These are phyloP conservation scores for Halichoerus grypus DNA, from an alignment of 2,113 vertebrate species.

Conservation along the genomic window DNA sequence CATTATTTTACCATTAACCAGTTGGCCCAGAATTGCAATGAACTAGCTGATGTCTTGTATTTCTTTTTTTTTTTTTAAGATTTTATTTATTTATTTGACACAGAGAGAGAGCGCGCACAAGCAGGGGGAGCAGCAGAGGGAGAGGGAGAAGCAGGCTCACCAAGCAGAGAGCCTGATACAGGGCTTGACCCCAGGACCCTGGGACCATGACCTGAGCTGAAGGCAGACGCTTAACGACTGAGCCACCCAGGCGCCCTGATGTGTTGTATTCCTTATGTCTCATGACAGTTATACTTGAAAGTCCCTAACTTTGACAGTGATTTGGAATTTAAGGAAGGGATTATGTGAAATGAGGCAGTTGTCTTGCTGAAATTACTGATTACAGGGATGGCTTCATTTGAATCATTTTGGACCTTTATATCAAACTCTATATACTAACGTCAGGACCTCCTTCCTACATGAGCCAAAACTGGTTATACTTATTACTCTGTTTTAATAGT, in stretches of 20 bases:
- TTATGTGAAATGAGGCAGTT: neutral
- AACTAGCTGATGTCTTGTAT: constrained; percentile 18
- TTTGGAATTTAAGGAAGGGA: constrained; percentile 26
- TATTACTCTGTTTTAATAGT: neutral
- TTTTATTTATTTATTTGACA: no score
- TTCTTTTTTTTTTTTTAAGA: neutral
- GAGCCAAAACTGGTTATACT: neutral
- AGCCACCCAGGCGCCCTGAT: neutral
- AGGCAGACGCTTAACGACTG: no score
- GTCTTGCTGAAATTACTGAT: constrained; percentile 22
- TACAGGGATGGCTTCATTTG: neutral
- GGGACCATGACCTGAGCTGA: no score
- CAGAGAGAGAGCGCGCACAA: no score
- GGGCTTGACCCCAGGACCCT: no score
- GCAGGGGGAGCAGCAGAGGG: no score
- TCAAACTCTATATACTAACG: neutral
- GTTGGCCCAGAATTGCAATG: constrained; percentile 13
- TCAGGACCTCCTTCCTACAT: neutral
- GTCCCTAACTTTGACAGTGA: neutral
- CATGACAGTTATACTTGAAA: neutral
- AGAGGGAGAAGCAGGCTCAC: no score
- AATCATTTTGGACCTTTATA: neutral
- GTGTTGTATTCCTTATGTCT: neutral
- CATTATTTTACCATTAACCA: constrained; percentile 26
- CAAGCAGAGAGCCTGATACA: no score